Conservation (phyloP, 1,140 invertebrate species). For the Heliconius congener region DNA sequence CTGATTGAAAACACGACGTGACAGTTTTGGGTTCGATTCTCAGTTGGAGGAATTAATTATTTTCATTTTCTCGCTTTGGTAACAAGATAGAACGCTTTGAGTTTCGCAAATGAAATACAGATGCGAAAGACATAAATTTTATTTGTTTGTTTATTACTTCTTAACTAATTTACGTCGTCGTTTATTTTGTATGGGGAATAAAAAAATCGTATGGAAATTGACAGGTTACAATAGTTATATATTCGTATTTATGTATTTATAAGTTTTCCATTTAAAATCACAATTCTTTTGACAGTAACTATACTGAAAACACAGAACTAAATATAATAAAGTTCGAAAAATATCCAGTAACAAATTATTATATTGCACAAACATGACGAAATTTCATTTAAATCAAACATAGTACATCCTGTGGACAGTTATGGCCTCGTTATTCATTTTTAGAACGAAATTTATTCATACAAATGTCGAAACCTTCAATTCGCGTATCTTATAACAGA, state of each 20-base stretch:
- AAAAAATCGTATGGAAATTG: too few species aligned
- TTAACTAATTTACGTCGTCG: too few species aligned
- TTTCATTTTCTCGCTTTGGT: background rate
- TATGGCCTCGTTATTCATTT: constrained; percentile 4
- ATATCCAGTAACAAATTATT: constrained; percentile 6
- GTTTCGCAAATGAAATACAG: too few species aligned
- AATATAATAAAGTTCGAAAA: background rate
- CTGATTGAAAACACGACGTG: background rate
- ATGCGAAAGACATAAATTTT: too few species aligned
- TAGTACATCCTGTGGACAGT: constrained; percentile 8
- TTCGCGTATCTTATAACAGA: constrained; percentile 3
- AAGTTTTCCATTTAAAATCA: too few species aligned
- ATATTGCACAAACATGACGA: background rate
- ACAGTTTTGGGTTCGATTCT: background rate
- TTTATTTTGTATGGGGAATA: too few species aligned
- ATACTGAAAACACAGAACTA: background rate
- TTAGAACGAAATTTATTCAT: constrained; percentile 15
- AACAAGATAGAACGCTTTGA: background rate
- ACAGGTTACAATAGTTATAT: too few species aligned
- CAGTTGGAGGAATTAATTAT: background rate
- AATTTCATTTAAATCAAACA: constrained; percentile 12
- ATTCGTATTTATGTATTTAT: too few species aligned
- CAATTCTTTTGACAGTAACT: background rate
- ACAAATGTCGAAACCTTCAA: constrained; percentile 14
- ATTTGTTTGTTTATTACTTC: too few species aligned